Evolutionary conservation across 2,113 vertebrate genomes (phyloP), one percentile per base, ranked within the genome.

Genomic region (Cheirogaleus medius): DNA sequence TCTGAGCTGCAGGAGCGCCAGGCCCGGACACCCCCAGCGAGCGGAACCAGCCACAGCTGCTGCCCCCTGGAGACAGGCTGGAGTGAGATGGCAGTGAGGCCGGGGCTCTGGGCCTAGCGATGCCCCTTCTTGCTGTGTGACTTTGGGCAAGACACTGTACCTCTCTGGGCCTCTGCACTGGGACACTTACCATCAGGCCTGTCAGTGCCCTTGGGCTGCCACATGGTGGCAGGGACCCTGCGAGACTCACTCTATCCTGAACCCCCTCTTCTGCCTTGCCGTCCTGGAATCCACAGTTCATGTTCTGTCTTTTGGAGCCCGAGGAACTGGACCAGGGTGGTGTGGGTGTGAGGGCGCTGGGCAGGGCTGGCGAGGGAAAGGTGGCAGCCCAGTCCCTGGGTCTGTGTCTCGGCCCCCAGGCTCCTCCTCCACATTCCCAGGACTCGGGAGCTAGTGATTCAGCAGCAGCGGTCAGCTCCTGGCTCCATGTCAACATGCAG

Each of bases 1-100:
- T 91, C 37, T 39, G 88, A 97, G 94, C 90, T 49, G 74, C 2
- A n/a, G 91, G 83, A 95, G 34, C 54, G 44, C 81, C 10, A 39
- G 74, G 58, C 77, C 87, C 74, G 49, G 92, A 66, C 56, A 52
- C 20, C 76, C 49, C 52, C 18, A 2, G 29, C 18, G 17, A 47
- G 20, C 20, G 42, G n/a, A 71, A 39, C 17, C 49, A 32, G 42
- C 39, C 10, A n/a, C 39, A 78, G 7, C 44, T n/a, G 21, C 7
- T 54, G 42, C 49, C 76, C 47, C 1, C 47, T 47, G 66, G 52
- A 49, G 56, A 56, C 12, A 27, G 60, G 44, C 6, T 18, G 47
- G 54, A n/a, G 81, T 66, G 23, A 56, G 74, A 10, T 52, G 73
- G 56, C 8, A 54, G 54, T 25, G 81, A 81, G 85, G 8, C 17